Percentiles rank a stretch among this genome's conserved stretches.
Conservation (phyloP, 1,140 invertebrate species). For the Adoxophyes honmai region DNA sequence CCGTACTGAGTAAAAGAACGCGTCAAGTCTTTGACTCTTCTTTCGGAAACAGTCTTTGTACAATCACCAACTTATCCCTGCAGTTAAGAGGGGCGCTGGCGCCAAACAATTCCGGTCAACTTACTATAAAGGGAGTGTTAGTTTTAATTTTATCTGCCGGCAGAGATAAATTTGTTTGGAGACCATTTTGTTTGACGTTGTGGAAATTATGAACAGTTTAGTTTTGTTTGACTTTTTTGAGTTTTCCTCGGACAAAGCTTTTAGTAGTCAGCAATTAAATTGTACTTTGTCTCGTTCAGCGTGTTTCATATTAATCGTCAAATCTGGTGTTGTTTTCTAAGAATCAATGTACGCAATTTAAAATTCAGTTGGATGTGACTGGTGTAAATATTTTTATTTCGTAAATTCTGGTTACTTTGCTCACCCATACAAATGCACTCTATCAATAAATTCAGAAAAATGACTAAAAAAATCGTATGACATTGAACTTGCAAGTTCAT, state of each 20-base stretch:
- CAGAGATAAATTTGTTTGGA: background rate
- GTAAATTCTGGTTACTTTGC: no score
- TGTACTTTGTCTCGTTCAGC: no score
- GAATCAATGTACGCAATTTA: no score
- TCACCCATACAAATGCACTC: no score
- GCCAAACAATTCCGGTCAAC: background rate
- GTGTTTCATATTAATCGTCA: no score
- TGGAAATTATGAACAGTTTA: background rate
- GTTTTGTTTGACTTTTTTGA: background rate
- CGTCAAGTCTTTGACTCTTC: constrained; percentile 32
- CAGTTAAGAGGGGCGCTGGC: background rate
- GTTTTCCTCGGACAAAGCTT: background rate
- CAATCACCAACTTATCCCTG: background rate
- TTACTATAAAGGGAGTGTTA: background rate
- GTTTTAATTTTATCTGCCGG: background rate
- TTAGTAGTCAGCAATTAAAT: background rate
- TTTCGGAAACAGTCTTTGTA: constrained; percentile 27
- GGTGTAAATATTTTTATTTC: no score
- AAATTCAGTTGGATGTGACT: no score
- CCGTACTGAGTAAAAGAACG: background rate
- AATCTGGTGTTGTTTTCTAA: no score
- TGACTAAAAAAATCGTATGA: no score
- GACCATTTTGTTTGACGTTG: constrained; percentile 1
- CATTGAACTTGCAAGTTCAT: no score
- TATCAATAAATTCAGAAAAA: no score